Conservation (phyloP, 1,140 invertebrate species). For the Hycleus phaleratus region DNA sequence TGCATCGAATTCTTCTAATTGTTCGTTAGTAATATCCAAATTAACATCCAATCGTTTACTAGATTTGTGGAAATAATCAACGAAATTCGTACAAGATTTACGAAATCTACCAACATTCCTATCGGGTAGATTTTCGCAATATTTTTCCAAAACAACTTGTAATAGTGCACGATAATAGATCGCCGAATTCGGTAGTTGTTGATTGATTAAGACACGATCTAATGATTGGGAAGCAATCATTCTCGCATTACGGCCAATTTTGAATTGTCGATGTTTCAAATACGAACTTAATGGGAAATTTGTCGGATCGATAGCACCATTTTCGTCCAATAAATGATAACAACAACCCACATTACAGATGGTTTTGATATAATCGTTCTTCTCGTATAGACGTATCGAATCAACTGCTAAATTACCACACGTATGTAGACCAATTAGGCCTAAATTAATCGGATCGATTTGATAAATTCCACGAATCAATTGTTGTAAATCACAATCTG, state of each 20-base stretch:
- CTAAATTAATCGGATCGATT: conserved; percentile 39
- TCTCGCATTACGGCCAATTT: conserved; percentile 66
- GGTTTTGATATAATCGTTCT: conserved; percentile 47
- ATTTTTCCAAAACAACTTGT: conserved; percentile 52
- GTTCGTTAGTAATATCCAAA: conserved; percentile 34
- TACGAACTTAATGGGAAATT: conserved; percentile 60
- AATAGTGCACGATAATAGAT: conserved; percentile 66
- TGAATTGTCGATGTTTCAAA: conserved; percentile 47
- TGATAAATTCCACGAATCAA: conserved; percentile 46
- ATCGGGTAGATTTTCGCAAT: conserved; percentile 39
- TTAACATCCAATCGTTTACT: conserved; percentile 47
- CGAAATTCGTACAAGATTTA: conserved; percentile 50
- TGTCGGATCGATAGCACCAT: not conserved
- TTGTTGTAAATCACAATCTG: conserved; percentile 44
- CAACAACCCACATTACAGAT: conserved; percentile 84
- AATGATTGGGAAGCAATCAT: conserved; percentile 77
- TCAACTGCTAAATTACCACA: conserved; percentile 78
- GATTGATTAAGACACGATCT: conserved; percentile 52
- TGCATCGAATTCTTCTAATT: conserved; percentile 44
- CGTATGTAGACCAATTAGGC: conserved; percentile 75
- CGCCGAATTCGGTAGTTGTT: conserved; percentile 51
- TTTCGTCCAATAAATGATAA: conserved; percentile 64
- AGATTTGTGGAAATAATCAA: conserved; percentile 58
- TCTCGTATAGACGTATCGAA: conserved; percentile 63
- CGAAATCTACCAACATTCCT: conserved; percentile 45